Percentiles rank a stretch among this genome's conserved stretches.
phyloP scores from a whole-genome alignment of 1,140 invertebrate species.

The Glomeris maerens region DNA sequence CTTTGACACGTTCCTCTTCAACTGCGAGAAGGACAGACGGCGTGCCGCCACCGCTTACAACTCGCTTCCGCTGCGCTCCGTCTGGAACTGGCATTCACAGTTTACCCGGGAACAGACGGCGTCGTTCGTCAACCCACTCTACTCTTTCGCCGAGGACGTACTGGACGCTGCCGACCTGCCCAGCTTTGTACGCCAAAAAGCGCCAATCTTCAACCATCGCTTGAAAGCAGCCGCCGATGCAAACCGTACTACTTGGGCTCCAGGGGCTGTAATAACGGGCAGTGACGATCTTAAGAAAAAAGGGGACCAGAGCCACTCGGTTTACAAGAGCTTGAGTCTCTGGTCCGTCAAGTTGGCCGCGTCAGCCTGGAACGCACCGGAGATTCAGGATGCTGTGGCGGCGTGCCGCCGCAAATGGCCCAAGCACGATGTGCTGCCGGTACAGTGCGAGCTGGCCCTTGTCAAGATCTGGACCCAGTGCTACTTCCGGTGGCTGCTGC shows the following conservation, averaged over 20 bases:
- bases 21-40: slow-evolving; percentile 35
- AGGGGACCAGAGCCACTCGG: slow-evolving; percentile 1
- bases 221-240: no score
- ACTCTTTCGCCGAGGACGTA: slow-evolving; percentile 26
- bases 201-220: background rate
- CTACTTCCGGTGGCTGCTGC: slow-evolving; percentile 72
- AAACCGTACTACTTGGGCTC: background rate
- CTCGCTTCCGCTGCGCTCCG: slow-evolving; percentile 48
- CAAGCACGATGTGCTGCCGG: slow-evolving; percentile 15
- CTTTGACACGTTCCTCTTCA: slow-evolving; percentile 86
- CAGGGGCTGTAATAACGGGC: slow-evolving; percentile 5
- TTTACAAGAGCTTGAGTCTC: background rate
- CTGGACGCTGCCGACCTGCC: background rate
- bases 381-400: slow-evolving; percentile 2
- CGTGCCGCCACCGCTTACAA: slow-evolving; percentile 22
- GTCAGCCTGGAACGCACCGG: slow-evolving; percentile 15
- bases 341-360: background rate
- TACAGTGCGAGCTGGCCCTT: slow-evolving; percentile 38
- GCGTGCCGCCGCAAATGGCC: slow-evolving; percentile 9
- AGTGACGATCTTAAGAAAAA: background rate
- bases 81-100: slow-evolving; percentile 74
- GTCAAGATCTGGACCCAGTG: slow-evolving; percentile 75
- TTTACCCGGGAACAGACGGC: slow-evolving; percentile 34
- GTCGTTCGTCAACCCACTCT: slow-evolving; percentile 64
- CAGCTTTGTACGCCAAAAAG: background rate